Base-by-base conservation (phyloP, 1,140 invertebrate species). In the Microplitis mediator region DNA sequence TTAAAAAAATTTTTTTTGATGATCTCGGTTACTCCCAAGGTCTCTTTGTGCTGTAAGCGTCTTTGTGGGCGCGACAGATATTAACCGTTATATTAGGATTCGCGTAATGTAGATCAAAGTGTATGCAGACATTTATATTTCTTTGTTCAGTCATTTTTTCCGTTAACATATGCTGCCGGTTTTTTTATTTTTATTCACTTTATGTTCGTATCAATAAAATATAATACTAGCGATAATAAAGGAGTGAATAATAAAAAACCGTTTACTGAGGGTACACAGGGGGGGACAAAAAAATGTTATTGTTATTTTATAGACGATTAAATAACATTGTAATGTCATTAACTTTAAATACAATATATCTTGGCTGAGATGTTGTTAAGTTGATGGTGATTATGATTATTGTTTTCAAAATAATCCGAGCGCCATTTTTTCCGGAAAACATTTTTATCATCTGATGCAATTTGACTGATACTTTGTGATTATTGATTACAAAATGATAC, bases 41-140 rank as follows among this genome's bases (percentile, higher is more conserved):
- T 52, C 61, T 62, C 62, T 61, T 62, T 51, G 50, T 68, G 9
- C 65, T 23, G 35, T 39, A 36, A 45, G 54, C 8, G 52, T 14
- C 56, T 66, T 67, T 60, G 64, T 72, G 65, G 65, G 65, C 45
- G 71, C 64, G 56, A 72, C 64, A 66, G 39, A 66, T 58, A 50
- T 32, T 61, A 60, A 67, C 71, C 71, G 71, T 72, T 72, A 67
- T 67, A 67, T 9, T n/a, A 69, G 54, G 36, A 72, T 52, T 72
- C 36, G 63, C 64, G 64, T 62, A 72, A 67, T 67, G 56, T 67
- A 35, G 64, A 50, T 67, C 71, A 72, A 61, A 50, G 23, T 56
- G 56, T 35, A 34, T 32, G 56, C 16, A 68, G 39, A 45, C 54
- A 56, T 61, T 32, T 56, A 56, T 35, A 36, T 39, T 39, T 45